A percentile compares a stretch with the other conserved stretches of the same genome.
These are phyloP conservation scores for Nothocercus julius DNA, from an alignment of 2,113 vertebrate species.

Conservation along the genomic window DNA sequence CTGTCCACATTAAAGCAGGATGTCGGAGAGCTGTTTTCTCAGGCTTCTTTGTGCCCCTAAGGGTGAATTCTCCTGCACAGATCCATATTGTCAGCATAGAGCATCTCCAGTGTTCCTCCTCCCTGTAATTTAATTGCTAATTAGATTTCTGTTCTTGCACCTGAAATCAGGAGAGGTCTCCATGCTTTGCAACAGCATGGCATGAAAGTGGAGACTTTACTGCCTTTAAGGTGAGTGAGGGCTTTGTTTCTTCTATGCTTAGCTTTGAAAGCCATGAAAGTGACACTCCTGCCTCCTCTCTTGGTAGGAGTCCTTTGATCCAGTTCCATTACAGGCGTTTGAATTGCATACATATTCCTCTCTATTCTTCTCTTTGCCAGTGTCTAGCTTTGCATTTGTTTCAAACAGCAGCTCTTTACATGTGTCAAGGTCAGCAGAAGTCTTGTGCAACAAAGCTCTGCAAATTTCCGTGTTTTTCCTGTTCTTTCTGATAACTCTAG, in stretches of 20 bases:
- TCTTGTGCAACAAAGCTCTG: not conserved
- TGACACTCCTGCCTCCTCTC: not conserved
- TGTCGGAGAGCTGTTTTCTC: not conserved
- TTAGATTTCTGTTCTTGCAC: not conserved
- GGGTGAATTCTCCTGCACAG: not conserved
- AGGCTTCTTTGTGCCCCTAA: not conserved
- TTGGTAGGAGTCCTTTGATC: constrained; percentile 10
- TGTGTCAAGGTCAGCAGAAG: not conserved
- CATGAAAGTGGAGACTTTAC: not conserved
- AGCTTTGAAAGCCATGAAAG: not conserved
- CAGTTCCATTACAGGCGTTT: not conserved
- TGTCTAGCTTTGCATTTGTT: not conserved
- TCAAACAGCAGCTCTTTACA: not conserved
- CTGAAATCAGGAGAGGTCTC: not conserved
- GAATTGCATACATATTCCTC: not conserved
- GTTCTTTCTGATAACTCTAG: not conserved
- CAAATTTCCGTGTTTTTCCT: not conserved
- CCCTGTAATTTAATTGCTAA: not conserved
- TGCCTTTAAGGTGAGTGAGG: not conserved
- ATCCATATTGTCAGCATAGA: not conserved
- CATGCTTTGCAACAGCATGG: not conserved
- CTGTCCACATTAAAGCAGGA: not conserved
- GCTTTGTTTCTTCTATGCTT: not conserved
- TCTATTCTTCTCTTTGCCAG: not conserved
- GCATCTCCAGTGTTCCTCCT: not conserved